Evolutionary conservation across 2,113 vertebrate species (phyloP).

Genomic region (Apistogramma diplotaenia): DNA sequence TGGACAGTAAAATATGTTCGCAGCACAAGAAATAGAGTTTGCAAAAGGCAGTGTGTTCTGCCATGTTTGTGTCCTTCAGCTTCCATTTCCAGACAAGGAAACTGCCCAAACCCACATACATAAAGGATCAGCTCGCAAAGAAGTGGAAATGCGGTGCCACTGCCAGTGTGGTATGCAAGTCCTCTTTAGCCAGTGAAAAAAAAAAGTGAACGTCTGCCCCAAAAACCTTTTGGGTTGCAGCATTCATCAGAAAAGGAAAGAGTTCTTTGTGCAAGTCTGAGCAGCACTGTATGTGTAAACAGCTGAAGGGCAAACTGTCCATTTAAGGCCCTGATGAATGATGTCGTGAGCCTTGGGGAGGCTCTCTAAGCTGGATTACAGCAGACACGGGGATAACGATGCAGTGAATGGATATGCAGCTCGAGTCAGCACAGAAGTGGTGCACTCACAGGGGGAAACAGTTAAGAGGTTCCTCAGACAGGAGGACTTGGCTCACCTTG

Average conservation of each 20-base stretch:
- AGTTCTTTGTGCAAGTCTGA: neutral
- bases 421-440: neutral
- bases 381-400: neutral
- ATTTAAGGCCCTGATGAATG: neutral
- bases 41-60: too few relatives aligned
- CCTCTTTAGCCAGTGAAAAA: neutral
- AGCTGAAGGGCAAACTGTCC: neutral
- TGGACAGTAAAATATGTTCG: too few relatives aligned
- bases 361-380: neutral
- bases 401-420: neutral
- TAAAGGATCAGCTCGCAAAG: too few relatives aligned
- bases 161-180: too few relatives aligned
- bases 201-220: neutral
- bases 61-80: too few relatives aligned
- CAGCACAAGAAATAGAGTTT: too few relatives aligned
- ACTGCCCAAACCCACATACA: too few relatives aligned
- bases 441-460: neutral
- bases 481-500: slow-evolving; percentile 76
- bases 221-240: neutral
- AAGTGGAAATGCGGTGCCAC: too few relatives aligned
- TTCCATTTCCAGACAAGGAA: too few relatives aligned
- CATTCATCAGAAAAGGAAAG: neutral
- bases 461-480: neutral
- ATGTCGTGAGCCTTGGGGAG: neutral
- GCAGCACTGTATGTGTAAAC: neutral